Evolutionary conservation across 2,113 vertebrate genomes (phyloP).

Genomic region (Nibea albiflora): DNA sequence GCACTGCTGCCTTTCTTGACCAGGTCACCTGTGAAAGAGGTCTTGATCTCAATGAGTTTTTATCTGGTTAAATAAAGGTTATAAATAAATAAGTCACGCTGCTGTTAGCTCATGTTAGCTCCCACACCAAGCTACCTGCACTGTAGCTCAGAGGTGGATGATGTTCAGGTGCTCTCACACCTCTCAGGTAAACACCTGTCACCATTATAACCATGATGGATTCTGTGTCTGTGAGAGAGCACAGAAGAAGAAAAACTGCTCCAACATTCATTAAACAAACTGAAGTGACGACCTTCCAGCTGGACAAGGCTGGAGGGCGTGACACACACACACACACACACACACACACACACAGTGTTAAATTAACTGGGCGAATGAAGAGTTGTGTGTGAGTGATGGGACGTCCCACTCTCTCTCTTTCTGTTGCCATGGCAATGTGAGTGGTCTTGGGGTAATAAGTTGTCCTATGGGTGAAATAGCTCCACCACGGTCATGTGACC

Average conservation of each 20-base stretch:
- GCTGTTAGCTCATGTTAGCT: too few species aligned
- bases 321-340: constrained; percentile 41
- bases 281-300: constrained; percentile 72
- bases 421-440: constrained; percentile 48
- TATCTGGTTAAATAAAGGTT: too few species aligned
- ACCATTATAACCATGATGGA: too few species aligned
- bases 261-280: constrained; percentile 46
- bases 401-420: constrained; percentile 25
- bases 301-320: constrained; percentile 67
- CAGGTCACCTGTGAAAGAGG: too few species aligned
- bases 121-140: too few species aligned
- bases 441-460: constrained; percentile 63
- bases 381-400: constrained; percentile 59
- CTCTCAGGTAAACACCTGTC: too few species aligned
- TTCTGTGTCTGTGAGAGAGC: constrained; percentile 2
- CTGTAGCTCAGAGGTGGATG: too few species aligned
- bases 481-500: too few species aligned
- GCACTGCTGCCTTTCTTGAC: too few species aligned
- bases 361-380: constrained; percentile 67
- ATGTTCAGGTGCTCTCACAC: too few species aligned
- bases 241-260: constrained; percentile 50
- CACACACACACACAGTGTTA: constrained; percentile 29
- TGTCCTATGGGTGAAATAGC: constrained; percentile 57
- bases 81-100: too few species aligned
- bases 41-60: too few species aligned